Base-by-base conservation (phyloP, 2,888 invertebrate species). In the Aethes cnicana region DNA sequence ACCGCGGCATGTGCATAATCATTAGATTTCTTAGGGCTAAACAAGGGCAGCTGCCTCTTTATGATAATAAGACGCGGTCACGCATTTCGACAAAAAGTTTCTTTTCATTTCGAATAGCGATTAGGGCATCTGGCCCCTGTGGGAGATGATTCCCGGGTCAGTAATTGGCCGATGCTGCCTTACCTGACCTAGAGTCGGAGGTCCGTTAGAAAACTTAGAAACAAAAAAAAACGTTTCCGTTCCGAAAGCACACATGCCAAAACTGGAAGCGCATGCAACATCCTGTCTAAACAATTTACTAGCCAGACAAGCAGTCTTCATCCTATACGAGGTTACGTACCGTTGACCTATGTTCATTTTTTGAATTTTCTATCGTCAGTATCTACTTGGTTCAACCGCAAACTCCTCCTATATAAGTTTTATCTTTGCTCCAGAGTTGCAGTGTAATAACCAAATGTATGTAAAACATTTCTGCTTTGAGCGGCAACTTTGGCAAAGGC, bases 391-490 rank as follows among this genome's bases (percentile, higher is more conserved):
- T 53, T 48, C 20, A 55, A 57, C 55, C 23, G 39, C 42, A 35
- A 56, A 53, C 53, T 50, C 33, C 46, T 57, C 61, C 41, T 43
- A 50, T 50, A 28, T 52, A 69, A 75, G 71, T 69, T 77, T 76
- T 68, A 66, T 69, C 68, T 69, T 68, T 64, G 52, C 63, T 68
- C 66, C 37, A 47, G 58, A 67, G 63, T 68, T 69, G 68, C 64
- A 63, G 71, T 69, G 70, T 81, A 76, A 81, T 83, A 85, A 77
- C 71, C 72, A 74, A 84, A 81, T 79, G 80, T 57, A 61, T 55
- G 60, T 81, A 76, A 82, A 85, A 81, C 80, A 87, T 86, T 83
- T 78, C 76, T 60, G 77, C 84, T 86, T 85, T 85, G 84, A 84
- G 77, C 63, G 65, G 71, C 65, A 84, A 85, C 77, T 86, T 85